Percentiles rank a stretch among this genome's conserved stretches.
Conservation (phyloP, 2,888 invertebrate genomes). For the Ophioninae sp. region DNA sequence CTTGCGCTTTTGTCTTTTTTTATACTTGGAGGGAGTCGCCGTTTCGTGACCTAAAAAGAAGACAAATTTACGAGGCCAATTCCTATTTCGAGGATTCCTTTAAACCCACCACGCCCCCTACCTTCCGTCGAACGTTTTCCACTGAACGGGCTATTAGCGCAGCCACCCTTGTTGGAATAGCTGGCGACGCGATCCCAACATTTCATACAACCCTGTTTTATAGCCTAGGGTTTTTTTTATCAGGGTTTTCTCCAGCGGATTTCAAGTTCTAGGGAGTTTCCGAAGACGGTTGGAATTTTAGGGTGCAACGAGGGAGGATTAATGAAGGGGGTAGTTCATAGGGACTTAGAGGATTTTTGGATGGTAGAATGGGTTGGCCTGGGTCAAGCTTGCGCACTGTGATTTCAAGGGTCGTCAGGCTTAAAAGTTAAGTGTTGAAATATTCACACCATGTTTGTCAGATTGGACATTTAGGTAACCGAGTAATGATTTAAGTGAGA, state of each 20-base stretch:
- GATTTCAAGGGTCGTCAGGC: no score
- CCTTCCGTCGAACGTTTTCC: background rate
- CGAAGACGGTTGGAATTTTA: background rate
- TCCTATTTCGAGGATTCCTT: background rate
- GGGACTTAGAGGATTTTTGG: no score
- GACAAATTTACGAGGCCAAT: background rate
- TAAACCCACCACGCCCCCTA: constrained; percentile 5
- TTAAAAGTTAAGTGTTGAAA: no score
- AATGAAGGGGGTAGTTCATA: no score
- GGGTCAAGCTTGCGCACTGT: no score
- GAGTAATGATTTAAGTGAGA: no score
- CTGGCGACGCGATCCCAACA: background rate
- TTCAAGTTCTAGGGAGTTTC: background rate
- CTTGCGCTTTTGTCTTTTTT: background rate
- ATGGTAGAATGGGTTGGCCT: no score
- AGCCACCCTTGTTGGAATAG: background rate
- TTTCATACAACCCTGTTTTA: background rate
- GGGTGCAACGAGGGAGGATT: no score
- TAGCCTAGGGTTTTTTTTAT: background rate
- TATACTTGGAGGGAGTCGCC: background rate
- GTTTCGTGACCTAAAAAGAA: background rate
- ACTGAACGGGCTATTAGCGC: background rate
- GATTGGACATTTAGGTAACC: no score
- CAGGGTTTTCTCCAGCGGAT: background rate
- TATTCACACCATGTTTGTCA: no score